Evolutionary conservation across 1,140 invertebrate genomes (phyloP).

Genomic region (Oedothorax gibbosus): DNA sequence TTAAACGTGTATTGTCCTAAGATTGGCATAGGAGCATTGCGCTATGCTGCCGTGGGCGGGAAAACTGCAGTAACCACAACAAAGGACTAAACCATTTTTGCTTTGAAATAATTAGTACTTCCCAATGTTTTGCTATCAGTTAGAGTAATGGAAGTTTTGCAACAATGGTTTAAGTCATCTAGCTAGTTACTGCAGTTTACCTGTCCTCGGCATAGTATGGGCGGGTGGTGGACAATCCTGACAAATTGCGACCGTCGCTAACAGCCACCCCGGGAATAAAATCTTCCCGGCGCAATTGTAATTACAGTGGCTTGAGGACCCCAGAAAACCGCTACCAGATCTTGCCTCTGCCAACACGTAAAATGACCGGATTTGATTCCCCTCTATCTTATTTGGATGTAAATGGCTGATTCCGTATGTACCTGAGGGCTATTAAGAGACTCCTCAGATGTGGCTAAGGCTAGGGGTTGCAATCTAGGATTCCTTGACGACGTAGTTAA

Average conservation of each 20-base stretch:
- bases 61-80: too few species aligned
- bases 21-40: too few species aligned
- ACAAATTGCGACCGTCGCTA: slow-evolving; percentile 30
- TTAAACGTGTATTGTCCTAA: too few species aligned
- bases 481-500: slow-evolving; percentile 22
- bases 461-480: not conserved
- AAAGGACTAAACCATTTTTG: too few species aligned
- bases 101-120: too few species aligned
- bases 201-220: too few species aligned
- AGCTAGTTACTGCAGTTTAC: too few species aligned
- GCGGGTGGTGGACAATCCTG: slow-evolving; percentile 31
- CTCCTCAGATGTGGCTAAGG: not conserved
- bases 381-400: slow-evolving; percentile 54
- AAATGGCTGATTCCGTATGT: slow-evolving; percentile 58
- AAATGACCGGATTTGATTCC: slow-evolving; percentile 50
- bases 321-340: slow-evolving; percentile 1
- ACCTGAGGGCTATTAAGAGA: slow-evolving; percentile 52
- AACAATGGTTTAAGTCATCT: too few species aligned
- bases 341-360: slow-evolving; percentile 23
- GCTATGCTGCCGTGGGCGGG: too few species aligned
- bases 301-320: slow-evolving; percentile 17
- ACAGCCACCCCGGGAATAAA: slow-evolving; percentile 46
- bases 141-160: too few species aligned
- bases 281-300: slow-evolving; percentile 44
- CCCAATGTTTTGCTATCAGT: too few species aligned